Evolutionary conservation across 2,888 invertebrate species (phyloP).

Genomic region (Rhagonycha fulva): DNA sequence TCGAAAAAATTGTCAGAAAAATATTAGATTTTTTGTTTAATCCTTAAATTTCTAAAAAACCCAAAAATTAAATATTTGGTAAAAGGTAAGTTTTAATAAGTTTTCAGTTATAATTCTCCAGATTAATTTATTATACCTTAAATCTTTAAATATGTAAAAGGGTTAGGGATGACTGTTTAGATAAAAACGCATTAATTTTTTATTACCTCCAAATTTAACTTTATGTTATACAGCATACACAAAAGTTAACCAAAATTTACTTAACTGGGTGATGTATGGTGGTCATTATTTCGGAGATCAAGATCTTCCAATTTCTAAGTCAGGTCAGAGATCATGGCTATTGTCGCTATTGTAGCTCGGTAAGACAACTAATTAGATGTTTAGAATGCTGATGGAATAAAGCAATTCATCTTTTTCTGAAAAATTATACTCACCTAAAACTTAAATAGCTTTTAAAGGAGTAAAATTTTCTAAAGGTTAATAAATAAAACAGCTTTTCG

Average conservation of each 20-base stretch:
- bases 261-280: conserved; percentile 34
- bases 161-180: neutral
- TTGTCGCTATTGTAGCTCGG: conserved; percentile 32
- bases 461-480: neutral
- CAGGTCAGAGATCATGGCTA: conserved; percentile 32
- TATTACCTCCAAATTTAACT: neutral
- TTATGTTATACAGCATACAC: neutral
- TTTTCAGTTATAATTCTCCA: neutral
- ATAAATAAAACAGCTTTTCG: neutral
- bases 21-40: too few species aligned
- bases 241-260: conserved; percentile 8
- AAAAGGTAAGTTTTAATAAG: too few species aligned
- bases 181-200: neutral
- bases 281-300: conserved; percentile 34
- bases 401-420: conserved; percentile 8
- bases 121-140: neutral
- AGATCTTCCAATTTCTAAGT: conserved; percentile 21
- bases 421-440: neutral
- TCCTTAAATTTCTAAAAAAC: too few species aligned
- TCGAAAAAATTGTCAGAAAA: too few species aligned
- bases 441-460: neutral
- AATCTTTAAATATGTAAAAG: too few species aligned
- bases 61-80: too few species aligned
- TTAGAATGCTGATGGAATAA: conserved; percentile 17
- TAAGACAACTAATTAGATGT: conserved; percentile 29